Percentiles rank a stretch among this genome's conserved stretches.
Evolutionary conservation across 2,797 vertebrate species (phyloP).

Genomic region (Alca torda): DNA sequence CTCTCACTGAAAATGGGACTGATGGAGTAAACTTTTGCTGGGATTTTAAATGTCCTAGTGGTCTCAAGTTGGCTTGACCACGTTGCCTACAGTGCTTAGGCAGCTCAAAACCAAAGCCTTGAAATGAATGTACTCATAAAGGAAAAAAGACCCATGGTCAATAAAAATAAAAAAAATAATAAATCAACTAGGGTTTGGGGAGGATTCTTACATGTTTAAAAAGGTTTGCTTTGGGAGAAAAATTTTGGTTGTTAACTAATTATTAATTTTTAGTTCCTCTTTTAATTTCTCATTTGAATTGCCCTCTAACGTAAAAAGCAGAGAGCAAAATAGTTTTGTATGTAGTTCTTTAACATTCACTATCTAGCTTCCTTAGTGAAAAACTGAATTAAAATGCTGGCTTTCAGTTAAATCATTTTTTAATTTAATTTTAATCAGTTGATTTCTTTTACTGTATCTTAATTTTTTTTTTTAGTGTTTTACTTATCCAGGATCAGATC

Average conservation of each 20-base stretch:
- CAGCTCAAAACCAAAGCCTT: neutral
- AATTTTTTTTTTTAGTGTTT: neutral
- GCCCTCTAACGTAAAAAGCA: neutral
- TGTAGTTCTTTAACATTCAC: neutral
- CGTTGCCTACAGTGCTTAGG: neutral
- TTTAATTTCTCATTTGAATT: neutral
- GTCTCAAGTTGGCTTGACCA: neutral
- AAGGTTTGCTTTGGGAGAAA: neutral
- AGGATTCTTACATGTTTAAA: neutral
- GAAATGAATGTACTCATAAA: neutral
- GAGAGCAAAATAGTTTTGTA: neutral
- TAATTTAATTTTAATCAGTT: no score
- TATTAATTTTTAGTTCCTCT: neutral
- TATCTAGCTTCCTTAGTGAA: neutral
- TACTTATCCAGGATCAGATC: neutral
- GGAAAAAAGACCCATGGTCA: neutral
- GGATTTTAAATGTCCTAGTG: neutral
- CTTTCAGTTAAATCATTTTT: neutral
- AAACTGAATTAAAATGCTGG: neutral
- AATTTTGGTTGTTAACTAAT: neutral
- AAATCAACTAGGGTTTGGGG: neutral
- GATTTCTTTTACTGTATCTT: neutral
- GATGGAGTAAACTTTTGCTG: neutral
- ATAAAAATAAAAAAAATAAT: neutral
- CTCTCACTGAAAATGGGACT: neutral